Percentiles rank a stretch among this genome's conserved stretches.
Conservation (phyloP, 2,113 vertebrate species). For the Alligator mississippiensis region DNA sequence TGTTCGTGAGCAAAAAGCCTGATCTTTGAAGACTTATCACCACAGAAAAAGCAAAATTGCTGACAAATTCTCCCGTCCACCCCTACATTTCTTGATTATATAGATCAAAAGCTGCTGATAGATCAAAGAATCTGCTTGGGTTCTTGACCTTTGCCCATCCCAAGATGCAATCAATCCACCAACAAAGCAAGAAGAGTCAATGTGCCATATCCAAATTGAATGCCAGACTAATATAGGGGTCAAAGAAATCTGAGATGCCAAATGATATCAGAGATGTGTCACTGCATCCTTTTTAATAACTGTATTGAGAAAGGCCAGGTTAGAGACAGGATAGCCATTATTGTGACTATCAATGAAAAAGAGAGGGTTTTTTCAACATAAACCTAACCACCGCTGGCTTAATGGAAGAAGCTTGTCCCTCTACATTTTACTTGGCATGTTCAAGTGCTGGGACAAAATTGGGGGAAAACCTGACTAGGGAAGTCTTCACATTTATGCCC, state of each 20-base stretch:
- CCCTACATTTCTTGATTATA: not conserved
- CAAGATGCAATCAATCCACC: not conserved
- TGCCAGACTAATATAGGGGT: not conserved
- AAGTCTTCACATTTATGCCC: not conserved
- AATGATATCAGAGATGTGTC: not conserved
- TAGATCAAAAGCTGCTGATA: not conserved
- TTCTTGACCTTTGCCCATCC: conserved; percentile 5
- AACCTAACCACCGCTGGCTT: not conserved
- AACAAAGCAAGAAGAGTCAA: not conserved
- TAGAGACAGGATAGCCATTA: not conserved
- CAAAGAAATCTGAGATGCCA: not conserved
- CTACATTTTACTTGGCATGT: not conserved
- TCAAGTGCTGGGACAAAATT: not conserved
- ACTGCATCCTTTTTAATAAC: not conserved
- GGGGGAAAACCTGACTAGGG: not conserved
- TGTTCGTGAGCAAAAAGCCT: not conserved
- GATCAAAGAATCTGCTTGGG: not conserved
- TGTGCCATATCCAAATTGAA: not conserved
- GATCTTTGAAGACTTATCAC: not conserved
- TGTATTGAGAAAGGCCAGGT: not conserved
- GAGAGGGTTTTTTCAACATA: not conserved
- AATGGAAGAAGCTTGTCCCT: not conserved
- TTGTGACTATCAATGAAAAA: not conserved
- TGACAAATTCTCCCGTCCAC: not conserved
- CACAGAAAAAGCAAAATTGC: not conserved